Evolutionary conservation across 2,888 invertebrate genomes (phyloP), one percentile per base, ranked within the genome.

Genomic region (Agonum fuliginosum): DNA sequence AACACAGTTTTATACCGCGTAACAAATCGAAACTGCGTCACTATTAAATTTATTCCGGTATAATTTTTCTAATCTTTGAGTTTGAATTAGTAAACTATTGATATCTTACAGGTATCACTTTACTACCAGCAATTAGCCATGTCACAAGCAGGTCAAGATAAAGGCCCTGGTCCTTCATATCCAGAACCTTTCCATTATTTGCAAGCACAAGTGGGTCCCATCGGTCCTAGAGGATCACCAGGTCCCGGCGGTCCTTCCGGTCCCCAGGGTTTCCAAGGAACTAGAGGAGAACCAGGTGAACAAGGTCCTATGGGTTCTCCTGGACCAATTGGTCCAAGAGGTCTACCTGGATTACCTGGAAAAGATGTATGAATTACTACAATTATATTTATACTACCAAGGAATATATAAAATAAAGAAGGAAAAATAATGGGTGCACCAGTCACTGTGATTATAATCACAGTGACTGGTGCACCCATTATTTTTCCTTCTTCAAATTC

Each of bases 231-330:
- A 83, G 97, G 97, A 80, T 90, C 93, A 48, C 91, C 93, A 81
- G 96, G 95, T 88, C 87, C 85, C 58, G 77, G 83, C 3, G 92
- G 91, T 3, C 83, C 90, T 2, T 85, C 90, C 0, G 94, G 94
- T 0, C 93, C 94, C 0, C 93, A 94, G 86, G 96, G 96, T 10
- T 95, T 95, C 81, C 95, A 95, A 88, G 95, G 96, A 1, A 89
- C 91, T 12, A 89, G 95, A 79, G 96, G 96, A 51, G 94, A 95
- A 80, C 88, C 93, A 0, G 95, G 95, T 0, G 95, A 95, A 84
- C 89, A 90, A 5, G 96, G 96, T 8, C 87, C 91, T 1, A 86
- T 89, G 0, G 94, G 94, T 0, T 89, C 92, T 2, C 83, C 87
- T 0, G 92, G 91, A 41, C 83, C 86, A 6, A 83, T 87, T 19